Base-by-base conservation (phyloP, 2,113 vertebrate genomes). In the Chaetops frenatus region DNA sequence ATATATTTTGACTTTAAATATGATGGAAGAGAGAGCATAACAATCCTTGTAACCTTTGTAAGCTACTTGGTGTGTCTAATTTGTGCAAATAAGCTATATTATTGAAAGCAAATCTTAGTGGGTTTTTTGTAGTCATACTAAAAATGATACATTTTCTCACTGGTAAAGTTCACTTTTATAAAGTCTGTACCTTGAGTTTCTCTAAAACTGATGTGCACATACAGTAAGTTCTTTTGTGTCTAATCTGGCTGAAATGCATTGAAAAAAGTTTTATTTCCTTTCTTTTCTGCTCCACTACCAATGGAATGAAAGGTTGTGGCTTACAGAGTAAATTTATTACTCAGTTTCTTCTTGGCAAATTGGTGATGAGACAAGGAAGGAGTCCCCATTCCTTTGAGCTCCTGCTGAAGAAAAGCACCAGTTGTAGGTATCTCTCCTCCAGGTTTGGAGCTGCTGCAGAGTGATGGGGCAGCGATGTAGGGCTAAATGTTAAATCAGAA, bases 311-410 rank as follows among this genome's bases (percentile, higher is more conserved):
- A 96, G 11, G 24, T 65, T 97, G 64, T 91, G 79, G 66, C 85
- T 95, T 94, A 90, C 45, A 78, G 35, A 47, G 2, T 51, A 86
- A 93, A 33, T 38, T 69, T 69, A 61, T n/a, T 66, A 51, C 29
- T 81, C 29, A 23, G 12, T 36, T 22, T 56, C 74, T 90, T 90
- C 92, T 97, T 86, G 84, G 66, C 96, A 97, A 97, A 96, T n/a
- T 25, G 15, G 10, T 27, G 11, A 12, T 44, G 24, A 56, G 27
- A 11, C 42, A 29, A 85, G 47, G 47, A 57, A 62, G n/a, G 24
- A 93, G 17, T 0, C 0, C 2, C 38, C 20, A 23, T 47, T 71
- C 23, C 35, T 78, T 10, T 25, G 4, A 40, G 21, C 29, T 38
- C 27, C 78, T 78, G 29, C 60, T 70, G 54, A 73, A 87, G 36